Percentiles rank a stretch among this genome's conserved stretches.
Evolutionary conservation across 2,113 vertebrate genomes (phyloP).

Genomic region (Trematocara zebra): DNA sequence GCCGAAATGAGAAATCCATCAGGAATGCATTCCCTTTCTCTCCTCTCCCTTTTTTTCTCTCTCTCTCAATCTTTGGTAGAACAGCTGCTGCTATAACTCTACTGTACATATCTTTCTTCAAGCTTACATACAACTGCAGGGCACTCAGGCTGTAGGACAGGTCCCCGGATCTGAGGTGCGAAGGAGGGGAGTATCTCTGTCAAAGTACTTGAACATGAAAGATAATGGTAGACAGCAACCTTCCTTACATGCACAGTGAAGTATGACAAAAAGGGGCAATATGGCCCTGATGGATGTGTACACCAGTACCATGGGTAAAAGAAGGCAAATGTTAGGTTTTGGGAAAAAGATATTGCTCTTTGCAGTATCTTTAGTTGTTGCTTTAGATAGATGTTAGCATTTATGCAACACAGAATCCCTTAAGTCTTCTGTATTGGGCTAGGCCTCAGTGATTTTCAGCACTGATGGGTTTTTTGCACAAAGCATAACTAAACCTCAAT

Average conservation of each 20-base stretch:
- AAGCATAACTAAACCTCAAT: not conserved
- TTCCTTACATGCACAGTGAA: not conserved
- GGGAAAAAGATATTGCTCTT: not conserved
- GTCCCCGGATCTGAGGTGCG: conserved; percentile 25
- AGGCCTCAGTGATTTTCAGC: not conserved
- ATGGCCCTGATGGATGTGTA: not conserved
- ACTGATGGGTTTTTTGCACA: not conserved
- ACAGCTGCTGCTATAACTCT: conserved; percentile 86
- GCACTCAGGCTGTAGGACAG: conserved; percentile 45
- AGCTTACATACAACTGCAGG: conserved; percentile 52
- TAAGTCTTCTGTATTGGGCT: not conserved
- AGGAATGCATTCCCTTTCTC: conserved; percentile 81
- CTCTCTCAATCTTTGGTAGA: conserved; percentile 52
- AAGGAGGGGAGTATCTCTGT: conserved; percentile 28
- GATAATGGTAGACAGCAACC: not conserved
- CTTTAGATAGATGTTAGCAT: not conserved
- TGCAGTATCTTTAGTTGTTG: not conserved
- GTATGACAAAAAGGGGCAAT: not conserved
- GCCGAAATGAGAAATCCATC: conserved; percentile 82
- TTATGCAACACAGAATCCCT: not conserved
- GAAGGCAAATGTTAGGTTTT: not conserved
- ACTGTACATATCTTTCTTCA: conserved; percentile 66
- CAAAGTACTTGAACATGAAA: conserved; percentile 10
- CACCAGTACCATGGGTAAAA: not conserved
- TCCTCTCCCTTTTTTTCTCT: conserved; percentile 23